Evolutionary conservation across 2,113 vertebrate genomes (phyloP).

Genomic region (Propithecus coquereli): DNA sequence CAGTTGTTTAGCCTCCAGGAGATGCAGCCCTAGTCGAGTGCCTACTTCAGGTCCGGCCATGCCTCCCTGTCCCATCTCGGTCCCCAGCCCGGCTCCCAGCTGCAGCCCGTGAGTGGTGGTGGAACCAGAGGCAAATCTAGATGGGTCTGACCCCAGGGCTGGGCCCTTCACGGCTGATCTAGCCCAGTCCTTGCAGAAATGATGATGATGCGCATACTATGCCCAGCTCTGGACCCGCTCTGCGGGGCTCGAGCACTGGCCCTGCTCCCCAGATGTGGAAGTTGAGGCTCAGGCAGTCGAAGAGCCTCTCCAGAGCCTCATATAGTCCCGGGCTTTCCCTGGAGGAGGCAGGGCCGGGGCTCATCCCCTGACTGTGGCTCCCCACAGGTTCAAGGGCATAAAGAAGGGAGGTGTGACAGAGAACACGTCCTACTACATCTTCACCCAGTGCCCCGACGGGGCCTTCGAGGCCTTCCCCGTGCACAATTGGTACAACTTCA

Average conservation of each 20-base stretch:
- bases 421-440: conserved; percentile 93
- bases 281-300: background rate
- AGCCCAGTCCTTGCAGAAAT: background rate
- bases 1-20: background rate
- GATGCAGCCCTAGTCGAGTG: background rate
- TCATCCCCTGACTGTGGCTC: background rate
- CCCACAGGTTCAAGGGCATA: conserved; percentile 89
- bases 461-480: conserved; percentile 96
- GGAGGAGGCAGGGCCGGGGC: background rate
- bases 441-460: conserved; percentile 93
- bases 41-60: background rate
- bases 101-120: rapidly evolving
- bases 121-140: background rate
- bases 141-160: background rate
- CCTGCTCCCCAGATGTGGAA: background rate
- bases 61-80: too few species aligned
- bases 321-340: background rate
- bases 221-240: background rate
- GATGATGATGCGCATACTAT: rapidly evolving
- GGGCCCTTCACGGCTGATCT: background rate
- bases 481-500: conserved; percentile 95
- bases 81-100: background rate
- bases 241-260: rapidly evolving
- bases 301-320: background rate
- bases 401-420: conserved; percentile 94